Percentiles rank a stretch among this genome's conserved stretches.
Conservation (phyloP, 2,888 invertebrate genomes). For the Calameuta pallipes region DNA sequence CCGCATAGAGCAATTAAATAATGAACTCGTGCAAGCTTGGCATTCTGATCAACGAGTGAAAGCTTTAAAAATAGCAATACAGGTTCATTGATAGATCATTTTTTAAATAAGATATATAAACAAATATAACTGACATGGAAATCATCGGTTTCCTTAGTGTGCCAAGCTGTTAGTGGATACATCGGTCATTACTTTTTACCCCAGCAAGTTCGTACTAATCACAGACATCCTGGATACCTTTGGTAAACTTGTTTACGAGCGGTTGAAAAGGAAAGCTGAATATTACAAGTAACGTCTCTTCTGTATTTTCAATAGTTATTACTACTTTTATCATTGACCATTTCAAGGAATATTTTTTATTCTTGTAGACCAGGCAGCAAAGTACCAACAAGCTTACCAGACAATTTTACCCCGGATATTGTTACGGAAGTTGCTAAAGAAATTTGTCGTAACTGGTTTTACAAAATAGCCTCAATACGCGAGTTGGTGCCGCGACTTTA, state of each 20-base stretch:
- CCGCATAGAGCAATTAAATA: constrained; percentile 90
- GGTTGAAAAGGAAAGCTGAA: constrained; percentile 81
- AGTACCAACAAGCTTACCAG: constrained; percentile 68
- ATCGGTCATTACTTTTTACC: constrained; percentile 93
- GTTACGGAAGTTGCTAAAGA: constrained; percentile 91
- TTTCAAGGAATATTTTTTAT: neutral
- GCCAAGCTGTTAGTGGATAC: constrained; percentile 92
- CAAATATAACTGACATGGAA: neutral
- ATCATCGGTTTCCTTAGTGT: constrained; percentile 71
- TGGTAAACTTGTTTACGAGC: constrained; percentile 87
- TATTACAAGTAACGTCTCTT: constrained; percentile 68
- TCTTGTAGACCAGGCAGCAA: constrained; percentile 69
- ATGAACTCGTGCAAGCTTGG: constrained; percentile 93
- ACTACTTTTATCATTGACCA: constrained; percentile 1
- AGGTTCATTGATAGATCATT: constrained; percentile 60
- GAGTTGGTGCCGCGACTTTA: constrained; percentile 94
- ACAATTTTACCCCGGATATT: constrained; percentile 81
- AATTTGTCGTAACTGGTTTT: constrained; percentile 99
- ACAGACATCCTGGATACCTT: constrained; percentile 97
- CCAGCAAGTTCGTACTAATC: constrained; percentile 96
- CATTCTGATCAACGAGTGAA: constrained; percentile 93
- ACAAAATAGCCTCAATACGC: constrained; percentile 96
- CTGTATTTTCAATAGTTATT: neutral
- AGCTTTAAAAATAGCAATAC: constrained; percentile 95
- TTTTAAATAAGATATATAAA: neutral